Evolutionary conservation across 2,888 invertebrate species (phyloP), one percentile per base, ranked within the genome.

Genomic region (Cyaniris semiargus): DNA sequence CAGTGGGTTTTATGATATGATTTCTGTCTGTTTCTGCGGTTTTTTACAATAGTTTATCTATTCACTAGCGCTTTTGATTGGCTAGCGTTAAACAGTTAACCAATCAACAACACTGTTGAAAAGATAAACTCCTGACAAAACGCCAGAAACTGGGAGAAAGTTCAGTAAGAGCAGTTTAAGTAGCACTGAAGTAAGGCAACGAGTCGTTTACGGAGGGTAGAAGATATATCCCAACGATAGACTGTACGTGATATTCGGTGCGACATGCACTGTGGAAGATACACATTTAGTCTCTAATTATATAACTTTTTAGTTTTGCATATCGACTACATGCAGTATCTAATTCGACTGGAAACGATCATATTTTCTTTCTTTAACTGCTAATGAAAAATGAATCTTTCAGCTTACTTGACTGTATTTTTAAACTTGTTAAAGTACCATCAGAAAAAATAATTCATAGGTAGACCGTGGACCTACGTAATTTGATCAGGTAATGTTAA

Each of bases 261-360:
- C 90, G 84, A 91, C 93, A 93, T 93, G 93, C 93, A 90, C 92
- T 89, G 92, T 89, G 90, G 86, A 87, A 86, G 84, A 86, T 85
- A 86, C 85, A 85, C 82, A 84, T 84, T 85, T 83, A 84, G 7
- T 53, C 27, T 77, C 70, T 70, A 76, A 70, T 77, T 58, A 72
- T 53, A 71, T 58, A 72, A 70, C n/a, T 72, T 15, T 38, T 58
- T 77, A 44, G 38, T 15, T 38, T 58, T 44, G 38, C 58, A 34
- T 23, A 58, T 70, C 72, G 71, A 77, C 72, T 58, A 58, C 77
- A 77, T 77, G 77, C 77, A 77, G 23, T 77, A 58, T 72, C 58
- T 21, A 72, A 60, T 77, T 72, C 72, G 44, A 72, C 56, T 72
- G 77, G 72, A 72, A 74, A 77, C 18, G 58, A 71, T 56, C 44